These are phyloP conservation scores for Meganola albula DNA, from an alignment of 2,888 invertebrate species.

Conservation along the genomic window DNA sequence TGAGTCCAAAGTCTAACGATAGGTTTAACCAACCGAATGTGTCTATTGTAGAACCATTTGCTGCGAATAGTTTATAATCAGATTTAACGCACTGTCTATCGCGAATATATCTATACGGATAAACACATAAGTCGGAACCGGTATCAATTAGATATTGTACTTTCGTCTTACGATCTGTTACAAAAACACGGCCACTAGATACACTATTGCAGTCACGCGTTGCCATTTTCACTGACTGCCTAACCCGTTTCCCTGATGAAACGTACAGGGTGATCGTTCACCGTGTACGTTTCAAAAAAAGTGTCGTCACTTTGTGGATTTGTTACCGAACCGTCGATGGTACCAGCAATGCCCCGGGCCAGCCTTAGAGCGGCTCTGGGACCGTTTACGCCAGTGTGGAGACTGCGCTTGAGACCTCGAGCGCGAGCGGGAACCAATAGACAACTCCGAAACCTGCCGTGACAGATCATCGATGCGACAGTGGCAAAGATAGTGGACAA, in stretches of 20 bases:
- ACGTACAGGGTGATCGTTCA: no score
- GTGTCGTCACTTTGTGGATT: conserved; percentile 12
- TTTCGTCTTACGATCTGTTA: conserved; percentile 23
- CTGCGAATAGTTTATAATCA: conserved; percentile 5
- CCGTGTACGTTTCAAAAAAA: no score
- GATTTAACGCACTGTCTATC: neutral
- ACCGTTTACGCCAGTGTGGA: no score
- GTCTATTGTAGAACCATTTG: conserved; percentile 7
- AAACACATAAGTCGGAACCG: conserved; percentile 12
- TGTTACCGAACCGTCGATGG: conserved; percentile 11
- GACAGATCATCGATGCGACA: no score
- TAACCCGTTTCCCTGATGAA: conserved; percentile 16
- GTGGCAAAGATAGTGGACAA: no score
- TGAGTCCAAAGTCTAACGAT: conserved; percentile 6
- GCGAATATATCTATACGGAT: no score
- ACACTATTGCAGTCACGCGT: conserved; percentile 12
- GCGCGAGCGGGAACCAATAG: neutral
- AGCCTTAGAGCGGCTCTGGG: no score
- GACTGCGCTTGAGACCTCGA: neutral
- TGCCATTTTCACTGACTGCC: conserved; percentile 32
- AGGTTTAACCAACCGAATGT: conserved; percentile 7
- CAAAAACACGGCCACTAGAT: conserved; percentile 26
- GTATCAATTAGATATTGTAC: conserved; percentile 22
- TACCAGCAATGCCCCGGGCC: conserved; percentile 21
- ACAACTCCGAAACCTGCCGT: no score